Base-by-base conservation (phyloP, 2,797 vertebrate genomes). In the Podarcis lilfordi region DNA sequence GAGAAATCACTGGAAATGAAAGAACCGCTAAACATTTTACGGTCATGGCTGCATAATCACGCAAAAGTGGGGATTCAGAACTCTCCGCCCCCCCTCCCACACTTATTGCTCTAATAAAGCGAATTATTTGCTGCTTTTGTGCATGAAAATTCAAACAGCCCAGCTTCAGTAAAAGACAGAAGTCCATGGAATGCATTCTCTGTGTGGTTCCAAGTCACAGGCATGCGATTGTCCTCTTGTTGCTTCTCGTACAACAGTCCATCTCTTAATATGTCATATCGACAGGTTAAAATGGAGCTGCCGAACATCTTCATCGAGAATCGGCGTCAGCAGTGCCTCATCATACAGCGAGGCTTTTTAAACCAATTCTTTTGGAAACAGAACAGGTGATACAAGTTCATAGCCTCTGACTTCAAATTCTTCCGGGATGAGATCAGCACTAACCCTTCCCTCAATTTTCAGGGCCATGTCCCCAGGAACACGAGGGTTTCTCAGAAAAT, bases 231-330 rank as follows among this genome's bases (percentile, higher is more conserved):
- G 82, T 98, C 77, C 55, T 85, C 88, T 23, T 75, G 77, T 50
- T 55, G 23, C 64, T 85, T 85, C 77, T 88, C 84, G 90, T 97
- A 98, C n/a, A 98, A 92, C 55, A 98, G 95, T 1, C 97, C 97
- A 13, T 98, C 98, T 91, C 97, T 96, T 72, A 98, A 88, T 75
- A 97, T 80, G 2, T 98, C 98, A 4, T 96, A 97, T 91, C 98
- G 97, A 72, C 98, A 98, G 92, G 97, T 98, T 92, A 99, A 94
- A 15, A 98, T 84, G 92, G 9, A 96, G 94, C 8, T 76, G 96
- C 68, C 94, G 75, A 43, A 98, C 93, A 10, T 98, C 97, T 0
- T 98, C 97, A 4, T 96, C 96, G 23, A 98, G 72, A 84, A 98
- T 89, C 8, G 98, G 98, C 1, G 97, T 97, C 84, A 97, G 94